These are phyloP conservation scores for Brachionus koreanus DNA, from an alignment of 1,140 invertebrate genomes.

Conservation along the genomic window DNA sequence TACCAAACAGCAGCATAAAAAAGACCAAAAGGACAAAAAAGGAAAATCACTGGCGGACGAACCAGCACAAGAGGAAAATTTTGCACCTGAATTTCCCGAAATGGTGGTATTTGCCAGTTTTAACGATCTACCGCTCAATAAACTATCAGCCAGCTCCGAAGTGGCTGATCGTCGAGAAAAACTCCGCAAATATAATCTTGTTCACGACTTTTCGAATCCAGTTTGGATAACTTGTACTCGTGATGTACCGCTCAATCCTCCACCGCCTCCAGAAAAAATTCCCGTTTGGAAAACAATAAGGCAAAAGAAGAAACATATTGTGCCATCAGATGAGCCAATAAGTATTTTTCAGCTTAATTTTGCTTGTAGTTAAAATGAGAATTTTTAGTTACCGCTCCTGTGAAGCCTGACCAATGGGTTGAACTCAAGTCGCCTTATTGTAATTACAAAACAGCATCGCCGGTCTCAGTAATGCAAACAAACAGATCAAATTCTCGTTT, in stretches of 20 bases:
- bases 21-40: constrained; percentile 50
- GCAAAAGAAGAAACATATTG: constrained; percentile 53
- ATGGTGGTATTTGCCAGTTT: constrained; percentile 54
- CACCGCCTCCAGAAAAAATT: constrained; percentile 53
- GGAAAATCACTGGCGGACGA: constrained; percentile 40
- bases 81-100: constrained; percentile 55
- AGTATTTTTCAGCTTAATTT: constrained; percentile 46
- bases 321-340: constrained; percentile 54
- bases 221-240: constrained; percentile 56
- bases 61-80: neutral
- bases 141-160: constrained; percentile 12
- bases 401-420: constrained; percentile 54
- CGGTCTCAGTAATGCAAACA: constrained; percentile 47
- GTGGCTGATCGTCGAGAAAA: constrained; percentile 54
- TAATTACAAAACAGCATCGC: constrained; percentile 56
- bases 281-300: constrained; percentile 58
- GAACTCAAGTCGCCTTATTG: constrained; percentile 56
- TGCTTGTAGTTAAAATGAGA: neutral
- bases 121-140: constrained; percentile 9
- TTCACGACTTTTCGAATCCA: constrained; percentile 55
- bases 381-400: neutral
- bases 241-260: constrained; percentile 54
- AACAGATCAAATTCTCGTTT: constrained; percentile 28
- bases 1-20: constrained; percentile 50
- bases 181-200: constrained; percentile 55